Evolutionary conservation across 2,113 vertebrate genomes (phyloP).

Genomic region (Perca fluviatilis): DNA sequence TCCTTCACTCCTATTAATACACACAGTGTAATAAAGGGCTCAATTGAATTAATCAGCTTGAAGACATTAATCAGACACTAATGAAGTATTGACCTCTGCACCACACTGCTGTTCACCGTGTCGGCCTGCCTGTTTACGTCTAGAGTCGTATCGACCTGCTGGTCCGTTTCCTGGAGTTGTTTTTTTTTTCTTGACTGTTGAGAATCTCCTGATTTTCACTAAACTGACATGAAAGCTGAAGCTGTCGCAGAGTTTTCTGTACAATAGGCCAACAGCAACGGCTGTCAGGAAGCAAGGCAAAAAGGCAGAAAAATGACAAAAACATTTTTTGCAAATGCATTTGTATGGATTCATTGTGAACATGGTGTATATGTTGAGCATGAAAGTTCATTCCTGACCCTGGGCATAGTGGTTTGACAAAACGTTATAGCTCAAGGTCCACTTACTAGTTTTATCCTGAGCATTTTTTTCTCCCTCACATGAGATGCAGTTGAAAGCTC

Average conservation of each 20-base stretch:
- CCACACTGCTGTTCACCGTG: constrained; percentile 58
- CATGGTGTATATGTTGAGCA: not conserved
- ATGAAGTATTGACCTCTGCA: constrained; percentile 78
- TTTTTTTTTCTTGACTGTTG: constrained; percentile 5
- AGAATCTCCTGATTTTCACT: constrained; percentile 7
- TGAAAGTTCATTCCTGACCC: not conserved
- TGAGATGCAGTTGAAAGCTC: not conserved
- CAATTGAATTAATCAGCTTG: constrained; percentile 78
- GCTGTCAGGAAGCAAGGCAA: not conserved
- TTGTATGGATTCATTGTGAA: not conserved
- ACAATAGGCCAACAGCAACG: not conserved
- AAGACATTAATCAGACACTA: constrained; percentile 80
- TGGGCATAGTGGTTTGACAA: not conserved
- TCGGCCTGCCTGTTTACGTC: constrained; percentile 58
- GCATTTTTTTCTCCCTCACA: not conserved
- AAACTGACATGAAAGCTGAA: constrained; percentile 4
- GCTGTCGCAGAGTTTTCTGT: not conserved
- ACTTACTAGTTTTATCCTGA: not conserved
- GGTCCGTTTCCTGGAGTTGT: constrained; percentile 1
- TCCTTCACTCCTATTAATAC: constrained; percentile 64
- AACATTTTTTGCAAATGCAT: not conserved
- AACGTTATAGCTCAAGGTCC: not conserved
- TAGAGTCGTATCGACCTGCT: constrained; percentile 33
- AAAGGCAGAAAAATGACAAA: not conserved
- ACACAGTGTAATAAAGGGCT: constrained; percentile 67